Conservation (phyloP, 2,888 invertebrate genomes). For the Drosophila parthenogenetica region DNA sequence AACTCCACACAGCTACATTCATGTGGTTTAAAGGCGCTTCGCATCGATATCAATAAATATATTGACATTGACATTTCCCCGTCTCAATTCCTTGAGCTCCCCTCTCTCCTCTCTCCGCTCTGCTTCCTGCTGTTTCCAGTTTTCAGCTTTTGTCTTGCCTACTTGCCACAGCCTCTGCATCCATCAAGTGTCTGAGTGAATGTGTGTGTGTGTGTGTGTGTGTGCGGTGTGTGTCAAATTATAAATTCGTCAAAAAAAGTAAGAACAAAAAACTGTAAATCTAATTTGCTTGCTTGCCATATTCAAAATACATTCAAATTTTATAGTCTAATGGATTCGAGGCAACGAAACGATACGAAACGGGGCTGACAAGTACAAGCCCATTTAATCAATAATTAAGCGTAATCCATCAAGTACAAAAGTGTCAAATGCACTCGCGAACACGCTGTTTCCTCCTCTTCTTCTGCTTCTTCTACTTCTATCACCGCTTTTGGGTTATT, state of each 20-base stretch:
- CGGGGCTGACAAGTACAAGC: slow-evolving; percentile 74
- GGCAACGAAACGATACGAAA: slow-evolving; percentile 28
- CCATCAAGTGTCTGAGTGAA: slow-evolving; percentile 60
- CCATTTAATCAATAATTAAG: slow-evolving; percentile 84
- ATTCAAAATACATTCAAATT: slow-evolving; percentile 57
- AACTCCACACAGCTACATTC: slow-evolving; percentile 10
- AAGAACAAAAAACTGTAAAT: slow-evolving; percentile 50
- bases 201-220: slow-evolving; percentile 35
- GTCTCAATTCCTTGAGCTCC: slow-evolving; percentile 5
- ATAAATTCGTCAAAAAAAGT: slow-evolving; percentile 61
- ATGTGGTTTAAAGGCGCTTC: slow-evolving; percentile 56
- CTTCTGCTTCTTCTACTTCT: neutral
- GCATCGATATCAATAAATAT: slow-evolving; percentile 57
- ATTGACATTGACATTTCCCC: slow-evolving; percentile 62
- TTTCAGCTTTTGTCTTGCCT: slow-evolving; percentile 8
- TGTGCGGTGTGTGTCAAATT: slow-evolving; percentile 66
- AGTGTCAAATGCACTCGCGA: slow-evolving; percentile 85
- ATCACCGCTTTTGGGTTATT: neutral
- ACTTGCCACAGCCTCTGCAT: slow-evolving; percentile 42
- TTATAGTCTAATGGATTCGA: slow-evolving; percentile 68
- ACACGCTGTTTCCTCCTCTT: slow-evolving; percentile 15
- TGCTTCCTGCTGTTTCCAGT: neutral
- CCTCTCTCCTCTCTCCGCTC: too few relatives aligned
- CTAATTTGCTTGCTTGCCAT: slow-evolving; percentile 59
- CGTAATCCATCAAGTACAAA: slow-evolving; percentile 85